Conservation (phyloP, 1,140 invertebrate genomes). For the Orius laevigatus region DNA sequence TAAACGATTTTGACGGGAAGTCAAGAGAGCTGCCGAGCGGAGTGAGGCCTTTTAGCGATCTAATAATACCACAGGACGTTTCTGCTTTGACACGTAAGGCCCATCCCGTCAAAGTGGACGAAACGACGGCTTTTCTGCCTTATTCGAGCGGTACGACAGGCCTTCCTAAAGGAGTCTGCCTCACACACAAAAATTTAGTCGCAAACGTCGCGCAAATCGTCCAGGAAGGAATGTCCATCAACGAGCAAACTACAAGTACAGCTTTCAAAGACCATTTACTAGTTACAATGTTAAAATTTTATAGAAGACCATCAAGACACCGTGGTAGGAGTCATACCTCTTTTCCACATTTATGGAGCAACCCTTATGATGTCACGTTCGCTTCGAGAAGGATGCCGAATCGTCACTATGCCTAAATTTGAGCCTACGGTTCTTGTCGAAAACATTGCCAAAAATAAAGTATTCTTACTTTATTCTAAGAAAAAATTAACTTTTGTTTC, state of each 20-base stretch:
- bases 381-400: constrained; percentile 41
- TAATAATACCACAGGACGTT: constrained; percentile 4
- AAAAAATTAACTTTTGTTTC: no score
- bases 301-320: constrained; percentile 34
- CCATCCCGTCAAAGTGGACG: neutral
- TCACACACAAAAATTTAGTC: constrained; percentile 53
- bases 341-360: constrained; percentile 76
- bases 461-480: no score
- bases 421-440: constrained; percentile 40
- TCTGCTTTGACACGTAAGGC: neutral
- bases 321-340: constrained; percentile 49
- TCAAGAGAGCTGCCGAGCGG: neutral
- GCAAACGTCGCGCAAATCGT: constrained; percentile 20
- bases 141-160: constrained; percentile 57
- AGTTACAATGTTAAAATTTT: constrained; percentile 23
- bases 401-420: constrained; percentile 61
- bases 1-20: constrained; percentile 1
- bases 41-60: neutral
- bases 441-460: constrained; percentile 36
- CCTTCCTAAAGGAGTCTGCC: constrained; percentile 68
- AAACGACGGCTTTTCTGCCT: constrained; percentile 27
- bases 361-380: constrained; percentile 34
- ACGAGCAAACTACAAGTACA: neutral
- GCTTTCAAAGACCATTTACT: no score
- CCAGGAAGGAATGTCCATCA: neutral